Evolutionary conservation across 2,797 vertebrate species (phyloP).

Genomic region (Bufotes viridis): DNA sequence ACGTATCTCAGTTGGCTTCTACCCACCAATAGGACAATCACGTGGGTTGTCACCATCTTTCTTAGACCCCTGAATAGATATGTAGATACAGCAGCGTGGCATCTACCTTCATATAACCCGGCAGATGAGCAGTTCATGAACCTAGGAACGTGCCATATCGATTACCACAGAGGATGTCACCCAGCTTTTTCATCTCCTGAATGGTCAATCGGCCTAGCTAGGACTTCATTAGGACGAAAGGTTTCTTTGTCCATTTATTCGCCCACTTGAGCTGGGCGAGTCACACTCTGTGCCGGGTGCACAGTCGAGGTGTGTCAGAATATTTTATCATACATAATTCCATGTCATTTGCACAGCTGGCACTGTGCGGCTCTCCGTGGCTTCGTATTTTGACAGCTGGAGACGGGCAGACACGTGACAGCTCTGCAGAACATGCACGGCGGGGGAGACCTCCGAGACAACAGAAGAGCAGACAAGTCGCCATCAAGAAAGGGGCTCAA

Average conservation of each 20-base stretch:
- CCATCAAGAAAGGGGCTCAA: neutral
- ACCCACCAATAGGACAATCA: too few relatives aligned
- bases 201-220: neutral
- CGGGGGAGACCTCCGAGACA: neutral
- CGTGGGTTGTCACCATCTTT: too few relatives aligned
- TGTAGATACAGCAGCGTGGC: too few relatives aligned
- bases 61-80: too few relatives aligned
- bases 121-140: too few relatives aligned
- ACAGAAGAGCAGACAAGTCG: neutral
- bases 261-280: neutral
- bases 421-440: neutral
- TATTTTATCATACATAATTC: constrained; percentile 9
- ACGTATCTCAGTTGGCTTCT: too few relatives aligned
- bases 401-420: too few relatives aligned
- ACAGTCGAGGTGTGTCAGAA: neutral
- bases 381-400: neutral
- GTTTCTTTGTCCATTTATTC: too few relatives aligned
- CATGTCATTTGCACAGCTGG: neutral
- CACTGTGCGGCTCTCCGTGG: neutral
- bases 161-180: neutral
- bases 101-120: too few relatives aligned
- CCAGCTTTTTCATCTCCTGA: neutral
- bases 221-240: too few relatives aligned
- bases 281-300: neutral
- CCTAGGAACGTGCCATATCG: too few relatives aligned